Percentiles rank a stretch among this genome's conserved stretches.
Evolutionary conservation across 2,797 vertebrate species (phyloP).

Genomic region (Hippoglossus hippoglossus): DNA sequence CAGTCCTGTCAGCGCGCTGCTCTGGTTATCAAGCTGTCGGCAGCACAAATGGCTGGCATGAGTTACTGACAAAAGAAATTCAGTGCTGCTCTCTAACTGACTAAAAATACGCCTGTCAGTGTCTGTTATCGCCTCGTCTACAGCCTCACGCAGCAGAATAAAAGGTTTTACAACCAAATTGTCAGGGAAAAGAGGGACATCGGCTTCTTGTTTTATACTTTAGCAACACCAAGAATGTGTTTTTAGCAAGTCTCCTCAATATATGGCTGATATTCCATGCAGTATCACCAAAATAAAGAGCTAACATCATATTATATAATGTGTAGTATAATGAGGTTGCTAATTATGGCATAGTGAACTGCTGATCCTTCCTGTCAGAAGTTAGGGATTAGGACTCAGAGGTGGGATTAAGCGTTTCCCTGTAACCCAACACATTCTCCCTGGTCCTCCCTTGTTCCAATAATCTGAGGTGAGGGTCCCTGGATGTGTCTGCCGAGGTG

Average conservation of each 20-base stretch:
- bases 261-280: too few species aligned
- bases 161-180: too few species aligned
- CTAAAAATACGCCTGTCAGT: slow-evolving; percentile 4
- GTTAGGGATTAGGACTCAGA: background rate
- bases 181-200: too few species aligned
- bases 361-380: background rate
- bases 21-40: background rate
- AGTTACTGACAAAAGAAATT: slow-evolving; percentile 5
- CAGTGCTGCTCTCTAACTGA: background rate
- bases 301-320: background rate
- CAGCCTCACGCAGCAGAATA: background rate
- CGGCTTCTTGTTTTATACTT: too few species aligned
- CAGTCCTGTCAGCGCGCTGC: background rate
- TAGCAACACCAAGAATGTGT: too few species aligned
- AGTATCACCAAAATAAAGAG: too few species aligned
- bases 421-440: background rate
- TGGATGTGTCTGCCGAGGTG: slow-evolving; percentile 17
- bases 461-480: slow-evolving; percentile 27
- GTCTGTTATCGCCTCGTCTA: background rate
- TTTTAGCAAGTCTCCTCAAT: too few species aligned
- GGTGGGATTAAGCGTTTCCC: background rate
- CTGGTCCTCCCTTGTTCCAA: slow-evolving; percentile 10
- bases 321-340: background rate
- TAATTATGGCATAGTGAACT: background rate
- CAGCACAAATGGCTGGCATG: background rate